Base-by-base conservation (phyloP, 2,888 invertebrate species). In the Anodontia alba region DNA sequence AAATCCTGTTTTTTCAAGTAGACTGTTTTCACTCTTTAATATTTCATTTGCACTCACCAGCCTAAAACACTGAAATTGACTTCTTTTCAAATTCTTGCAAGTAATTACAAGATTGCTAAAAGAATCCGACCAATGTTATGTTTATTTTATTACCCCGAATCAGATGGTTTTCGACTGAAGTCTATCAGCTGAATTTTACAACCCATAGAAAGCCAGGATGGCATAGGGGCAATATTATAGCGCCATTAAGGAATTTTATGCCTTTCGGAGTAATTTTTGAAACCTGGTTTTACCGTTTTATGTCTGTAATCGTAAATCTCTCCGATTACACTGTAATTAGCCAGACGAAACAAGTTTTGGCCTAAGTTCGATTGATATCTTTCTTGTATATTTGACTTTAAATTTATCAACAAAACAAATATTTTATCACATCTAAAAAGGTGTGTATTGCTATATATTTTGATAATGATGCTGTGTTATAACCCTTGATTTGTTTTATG, bases 251-350 rank as follows among this genome's bases (percentile, higher is more conserved):
- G 62, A 62, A 62, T 17, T 62, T 62, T 62, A 62, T 62, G 62
- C 62, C 62, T 62, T 62, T 62, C 31, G 62, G 62, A 62, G 62
- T 62, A 62, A 62, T 62, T 62, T 62, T 62, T 62, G 29, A 70
- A 70, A 70, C 46, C 69, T 46, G 43, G 69, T 46, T 46, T 49
- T 43, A 49, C 26, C 29, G 49, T 70, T 70, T 70, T 70, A 70
- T 70, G 43, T 46, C n/a, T 49, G 29, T 70, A 70, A 70, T 70
- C 69, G 69, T 70, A 70, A 70, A 70, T 70, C 29, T 43, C 69
- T 70, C 69, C 23, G 49, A 70, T 70, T 70, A 70, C 69, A 43
- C 17, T 31, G 49, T 70, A 70, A 70, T 70, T 70, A 70, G 69
- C 42, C 36, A 70, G 49, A 29, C 15, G 69, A 46, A 33, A 29